Conservation (phyloP, 2,113 vertebrate species). For the Oreochromis aureus region DNA sequence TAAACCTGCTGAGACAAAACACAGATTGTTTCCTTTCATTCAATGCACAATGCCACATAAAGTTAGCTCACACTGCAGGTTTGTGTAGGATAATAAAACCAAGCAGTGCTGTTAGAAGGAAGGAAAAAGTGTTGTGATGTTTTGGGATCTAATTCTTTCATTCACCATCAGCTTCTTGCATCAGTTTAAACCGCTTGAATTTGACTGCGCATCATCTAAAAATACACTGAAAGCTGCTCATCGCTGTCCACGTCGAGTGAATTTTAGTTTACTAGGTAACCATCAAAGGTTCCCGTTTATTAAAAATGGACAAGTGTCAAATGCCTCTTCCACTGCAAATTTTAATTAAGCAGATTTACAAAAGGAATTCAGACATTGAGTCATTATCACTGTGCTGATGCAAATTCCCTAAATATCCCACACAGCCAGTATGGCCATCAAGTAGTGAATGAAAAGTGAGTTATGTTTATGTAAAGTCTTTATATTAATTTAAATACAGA, state of each 20-base stretch:
- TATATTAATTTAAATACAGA: neutral
- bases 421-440: neutral
- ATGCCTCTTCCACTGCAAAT: neutral
- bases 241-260: neutral
- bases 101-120: neutral
- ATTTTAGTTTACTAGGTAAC: neutral
- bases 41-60: constrained; percentile 40
- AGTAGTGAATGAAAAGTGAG: neutral
- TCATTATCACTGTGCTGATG: neutral
- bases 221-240: neutral
- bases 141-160: neutral
- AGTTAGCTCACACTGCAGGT: constrained; percentile 10
- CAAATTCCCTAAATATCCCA: neutral
- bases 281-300: neutral
- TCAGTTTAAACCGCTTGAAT: neutral
- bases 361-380: neutral
- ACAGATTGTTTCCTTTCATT: constrained; percentile 35
- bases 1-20: constrained; percentile 29
- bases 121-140: neutral
- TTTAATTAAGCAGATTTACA: neutral
- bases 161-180: neutral
- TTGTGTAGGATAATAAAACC: neutral
- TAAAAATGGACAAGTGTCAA: neutral
- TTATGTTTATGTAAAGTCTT: neutral
- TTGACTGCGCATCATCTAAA: neutral